A percentile compares a stretch with the other conserved stretches of the same genome.
Conservation (phyloP, 2,888 invertebrate genomes). For the Marronus borbonicus region DNA sequence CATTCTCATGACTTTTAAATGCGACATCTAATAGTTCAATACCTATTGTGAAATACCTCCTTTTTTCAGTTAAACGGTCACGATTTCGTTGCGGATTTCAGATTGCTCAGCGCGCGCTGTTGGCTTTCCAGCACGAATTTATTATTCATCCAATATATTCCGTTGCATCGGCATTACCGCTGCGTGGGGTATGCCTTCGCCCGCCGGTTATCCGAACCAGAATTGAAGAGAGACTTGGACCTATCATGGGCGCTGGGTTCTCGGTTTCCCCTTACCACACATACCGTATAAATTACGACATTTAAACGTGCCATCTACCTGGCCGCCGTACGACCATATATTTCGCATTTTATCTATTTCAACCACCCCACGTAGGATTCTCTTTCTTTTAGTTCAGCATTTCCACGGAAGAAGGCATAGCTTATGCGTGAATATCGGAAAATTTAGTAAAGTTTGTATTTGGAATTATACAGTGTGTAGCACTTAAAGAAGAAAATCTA, state of each 20-base stretch:
- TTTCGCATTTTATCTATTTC: slow-evolving; percentile 11
- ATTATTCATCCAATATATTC: slow-evolving; percentile 2
- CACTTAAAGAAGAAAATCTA: too few species aligned
- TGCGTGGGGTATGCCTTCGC: not conserved
- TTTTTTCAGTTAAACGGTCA: not conserved
- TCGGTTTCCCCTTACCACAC: not conserved
- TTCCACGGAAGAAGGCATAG: not conserved
- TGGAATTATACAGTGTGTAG: not conserved
- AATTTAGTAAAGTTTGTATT: not conserved
- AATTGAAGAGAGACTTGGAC: not conserved
- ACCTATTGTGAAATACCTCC: not conserved
- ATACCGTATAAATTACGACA: slow-evolving; percentile 13
- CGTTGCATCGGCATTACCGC: slow-evolving; percentile 4
- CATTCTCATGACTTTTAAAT: too few species aligned
- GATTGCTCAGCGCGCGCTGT: not conserved
- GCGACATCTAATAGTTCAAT: too few species aligned
- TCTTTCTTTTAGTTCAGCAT: not conserved
- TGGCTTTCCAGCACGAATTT: not conserved
- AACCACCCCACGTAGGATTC: not conserved
- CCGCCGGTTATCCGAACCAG: not conserved
- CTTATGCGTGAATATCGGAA: not conserved
- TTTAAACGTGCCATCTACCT: not conserved
- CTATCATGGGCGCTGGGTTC: not conserved
- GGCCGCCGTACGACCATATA: not conserved
- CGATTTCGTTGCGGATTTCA: not conserved